A percentile compares a stretch with the other conserved stretches of the same genome.
phyloP scores from a whole-genome alignment of 2,113 vertebrate species.

The Progne subis region DNA sequence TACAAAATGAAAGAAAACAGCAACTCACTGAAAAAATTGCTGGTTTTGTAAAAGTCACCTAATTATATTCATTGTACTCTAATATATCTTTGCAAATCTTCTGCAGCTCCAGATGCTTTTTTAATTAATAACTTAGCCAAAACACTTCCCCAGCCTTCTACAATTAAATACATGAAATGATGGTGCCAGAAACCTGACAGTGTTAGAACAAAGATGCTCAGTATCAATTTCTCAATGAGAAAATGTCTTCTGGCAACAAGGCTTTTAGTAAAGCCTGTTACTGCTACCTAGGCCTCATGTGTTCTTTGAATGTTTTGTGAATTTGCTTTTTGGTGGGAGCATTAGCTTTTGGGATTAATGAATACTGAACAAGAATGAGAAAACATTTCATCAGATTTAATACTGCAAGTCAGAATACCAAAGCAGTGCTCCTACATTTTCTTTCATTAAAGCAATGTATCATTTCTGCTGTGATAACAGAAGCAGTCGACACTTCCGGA shows the following conservation, averaged over 20 bases:
- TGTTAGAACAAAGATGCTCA: neutral
- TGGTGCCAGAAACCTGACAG: neutral
- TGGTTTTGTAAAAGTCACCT: neutral
- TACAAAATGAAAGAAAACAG: neutral
- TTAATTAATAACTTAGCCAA: neutral
- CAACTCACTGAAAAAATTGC: neutral
- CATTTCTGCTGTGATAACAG: slow-evolving; percentile 47
- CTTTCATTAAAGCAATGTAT: slow-evolving; percentile 38
- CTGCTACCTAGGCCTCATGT: neutral
- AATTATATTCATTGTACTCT: neutral
- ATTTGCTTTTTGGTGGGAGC: neutral
- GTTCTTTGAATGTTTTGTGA: neutral
- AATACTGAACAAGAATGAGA: neutral
- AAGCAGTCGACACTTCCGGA: slow-evolving; percentile 9
- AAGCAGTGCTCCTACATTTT: neutral
- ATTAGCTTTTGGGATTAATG: neutral
- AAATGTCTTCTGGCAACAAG: neutral
- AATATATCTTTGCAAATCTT: neutral
- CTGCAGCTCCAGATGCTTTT: neutral
- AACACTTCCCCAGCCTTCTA: neutral
- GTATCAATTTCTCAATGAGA: neutral
- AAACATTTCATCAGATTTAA: neutral
- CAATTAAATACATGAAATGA: neutral
- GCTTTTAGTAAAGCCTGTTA: neutral
- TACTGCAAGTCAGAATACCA: neutral